Percentiles rank a stretch among this genome's conserved stretches.
Evolutionary conservation across 2,888 invertebrate genomes (phyloP).

Genomic region (Endotricha flammealis): DNA sequence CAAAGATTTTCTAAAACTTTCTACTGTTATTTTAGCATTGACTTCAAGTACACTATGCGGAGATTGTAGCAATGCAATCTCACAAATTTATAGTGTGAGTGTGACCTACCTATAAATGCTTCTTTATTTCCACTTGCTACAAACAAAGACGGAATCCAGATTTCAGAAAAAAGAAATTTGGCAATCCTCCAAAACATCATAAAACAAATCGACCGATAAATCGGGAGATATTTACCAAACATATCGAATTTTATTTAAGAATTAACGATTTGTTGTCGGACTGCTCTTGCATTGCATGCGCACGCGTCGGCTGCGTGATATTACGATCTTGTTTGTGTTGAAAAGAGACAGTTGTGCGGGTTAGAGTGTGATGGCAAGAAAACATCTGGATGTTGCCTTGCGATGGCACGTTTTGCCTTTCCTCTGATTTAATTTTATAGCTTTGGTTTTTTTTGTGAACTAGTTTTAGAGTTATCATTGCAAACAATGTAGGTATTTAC

Average conservation of each 20-base stretch:
- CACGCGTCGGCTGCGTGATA: conserved; percentile 39
- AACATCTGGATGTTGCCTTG: conserved; percentile 39
- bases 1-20: too few species aligned
- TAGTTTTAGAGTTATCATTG: neutral
- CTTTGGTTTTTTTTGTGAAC: conserved; percentile 1
- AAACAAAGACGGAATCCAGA: too few species aligned
- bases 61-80: too few species aligned
- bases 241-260: neutral
- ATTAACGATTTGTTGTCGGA: conserved; percentile 26
- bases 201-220: conserved; percentile 1
- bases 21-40: too few species aligned
- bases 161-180: neutral
- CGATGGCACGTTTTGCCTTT: conserved; percentile 19
- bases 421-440: conserved; percentile 12
- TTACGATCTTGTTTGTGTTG: conserved; percentile 24
- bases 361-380: conserved; percentile 37
- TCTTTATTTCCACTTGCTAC: too few species aligned
- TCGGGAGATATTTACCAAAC: conserved; percentile 3
- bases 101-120: too few species aligned
- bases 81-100: too few species aligned
- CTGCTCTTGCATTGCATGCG: conserved; percentile 23
- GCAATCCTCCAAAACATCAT: neutral
- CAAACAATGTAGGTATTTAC: too few species aligned
- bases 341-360: conserved; percentile 24
- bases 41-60: too few species aligned